phyloP scores from a whole-genome alignment of 2,888 invertebrate genomes.

The Athrips mouffetella region DNA sequence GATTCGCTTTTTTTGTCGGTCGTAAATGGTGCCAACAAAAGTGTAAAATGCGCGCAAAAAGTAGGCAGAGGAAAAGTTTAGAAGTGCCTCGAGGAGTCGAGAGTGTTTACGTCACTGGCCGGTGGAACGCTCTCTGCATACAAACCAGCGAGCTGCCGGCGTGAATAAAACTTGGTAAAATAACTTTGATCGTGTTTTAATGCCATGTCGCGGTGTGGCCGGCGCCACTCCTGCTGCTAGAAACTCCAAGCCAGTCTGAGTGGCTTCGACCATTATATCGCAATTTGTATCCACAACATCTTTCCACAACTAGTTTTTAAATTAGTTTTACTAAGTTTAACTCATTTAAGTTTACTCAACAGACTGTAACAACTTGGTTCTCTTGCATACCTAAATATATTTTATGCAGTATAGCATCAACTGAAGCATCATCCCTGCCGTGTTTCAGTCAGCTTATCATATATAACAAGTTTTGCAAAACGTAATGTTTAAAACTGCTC shows the following conservation, averaged over 20 bases:
- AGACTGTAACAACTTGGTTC: background rate
- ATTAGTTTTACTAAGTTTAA: slow-evolving; percentile 36
- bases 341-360: slow-evolving; percentile 23
- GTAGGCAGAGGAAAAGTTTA: slow-evolving; percentile 36
- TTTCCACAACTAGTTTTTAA: slow-evolving; percentile 48
- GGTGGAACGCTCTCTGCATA: slow-evolving; percentile 41
- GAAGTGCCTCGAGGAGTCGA: slow-evolving; percentile 39
- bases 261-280: slow-evolving; percentile 40
- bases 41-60: slow-evolving; percentile 42
- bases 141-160: slow-evolving; percentile 48
- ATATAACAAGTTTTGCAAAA: too few species aligned
- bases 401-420: background rate
- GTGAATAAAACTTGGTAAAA: slow-evolving; percentile 47
- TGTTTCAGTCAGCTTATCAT: too few species aligned
- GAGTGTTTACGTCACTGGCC: slow-evolving; percentile 40
- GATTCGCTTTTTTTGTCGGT: slow-evolving; percentile 30
- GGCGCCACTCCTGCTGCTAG: slow-evolving; percentile 6
- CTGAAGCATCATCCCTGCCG: too few species aligned
- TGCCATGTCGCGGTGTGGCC: slow-evolving; percentile 25
- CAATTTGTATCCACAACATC: slow-evolving; percentile 43
- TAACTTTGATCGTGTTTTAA: slow-evolving; percentile 60
- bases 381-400: background rate
- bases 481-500: too few species aligned
- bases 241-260: slow-evolving; percentile 3
- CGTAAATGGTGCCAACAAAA: slow-evolving; percentile 32